A percentile compares a stretch with the other conserved stretches of the same genome.
Conservation (phyloP, 2,888 invertebrate species). For the Emmelina monodactyla region DNA sequence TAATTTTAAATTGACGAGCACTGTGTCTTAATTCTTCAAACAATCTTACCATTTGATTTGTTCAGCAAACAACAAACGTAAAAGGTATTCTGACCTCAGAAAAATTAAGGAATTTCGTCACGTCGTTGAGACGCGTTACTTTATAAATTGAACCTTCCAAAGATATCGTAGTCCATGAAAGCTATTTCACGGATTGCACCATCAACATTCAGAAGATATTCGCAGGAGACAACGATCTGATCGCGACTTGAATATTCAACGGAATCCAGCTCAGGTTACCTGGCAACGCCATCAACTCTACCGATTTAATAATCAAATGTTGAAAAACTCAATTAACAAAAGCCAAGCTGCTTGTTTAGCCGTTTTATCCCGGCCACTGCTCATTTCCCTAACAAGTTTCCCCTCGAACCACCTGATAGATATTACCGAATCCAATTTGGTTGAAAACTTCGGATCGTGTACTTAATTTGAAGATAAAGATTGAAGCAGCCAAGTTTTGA, state of each 20-base stretch:
- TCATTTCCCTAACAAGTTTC: background rate
- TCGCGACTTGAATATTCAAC: slow-evolving; percentile 1
- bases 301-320: background rate
- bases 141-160: background rate
- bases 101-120: background rate
- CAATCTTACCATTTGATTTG: too few species aligned
- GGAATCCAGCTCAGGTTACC: background rate
- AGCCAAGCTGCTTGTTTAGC: background rate
- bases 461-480: slow-evolving; percentile 22
- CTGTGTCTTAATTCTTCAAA: too few species aligned
- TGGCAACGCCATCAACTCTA: background rate
- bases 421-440: background rate
- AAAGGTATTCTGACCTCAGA: too few species aligned
- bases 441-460: background rate
- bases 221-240: background rate
- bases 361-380: background rate
- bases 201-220: background rate
- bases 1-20: too few species aligned
- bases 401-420: background rate
- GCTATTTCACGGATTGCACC: background rate
- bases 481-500: slow-evolving; percentile 28
- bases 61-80: too few species aligned
- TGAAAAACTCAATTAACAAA: background rate
- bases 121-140: background rate
- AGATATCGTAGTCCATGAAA: background rate